phyloP scores from a whole-genome alignment of 2,797 vertebrate species.

The Enoplosus armatus region DNA sequence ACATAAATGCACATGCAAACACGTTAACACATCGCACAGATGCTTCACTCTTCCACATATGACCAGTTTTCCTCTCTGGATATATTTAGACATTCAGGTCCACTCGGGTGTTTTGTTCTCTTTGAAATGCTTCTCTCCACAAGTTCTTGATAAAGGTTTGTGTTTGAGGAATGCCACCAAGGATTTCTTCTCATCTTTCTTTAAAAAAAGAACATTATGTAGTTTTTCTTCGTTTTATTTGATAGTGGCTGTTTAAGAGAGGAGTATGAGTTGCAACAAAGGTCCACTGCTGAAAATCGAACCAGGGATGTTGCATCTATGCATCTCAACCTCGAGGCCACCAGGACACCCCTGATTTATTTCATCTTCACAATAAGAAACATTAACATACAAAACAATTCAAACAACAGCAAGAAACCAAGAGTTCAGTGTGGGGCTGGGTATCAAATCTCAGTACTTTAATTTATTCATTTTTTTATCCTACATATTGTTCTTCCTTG shows the following conservation, averaged over 20 bases:
- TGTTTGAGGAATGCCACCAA: constrained; percentile 2
- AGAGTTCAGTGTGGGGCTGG: background rate
- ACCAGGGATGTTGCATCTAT: background rate
- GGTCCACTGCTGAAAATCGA: background rate
- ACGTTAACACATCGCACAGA: constrained; percentile 16
- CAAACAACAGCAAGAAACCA: background rate
- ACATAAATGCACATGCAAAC: constrained; percentile 26
- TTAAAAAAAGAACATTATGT: no score
- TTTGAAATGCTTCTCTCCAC: constrained; percentile 7
- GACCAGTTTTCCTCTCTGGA: constrained; percentile 34
- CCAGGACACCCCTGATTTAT: background rate
- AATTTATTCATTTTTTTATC: background rate
- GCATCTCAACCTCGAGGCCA: background rate
- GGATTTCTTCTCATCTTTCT: no score
- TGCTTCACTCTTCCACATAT: constrained; percentile 6
- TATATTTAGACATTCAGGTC: constrained; percentile 48
- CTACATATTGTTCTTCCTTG: background rate
- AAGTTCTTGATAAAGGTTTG: background rate
- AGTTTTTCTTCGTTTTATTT: no score
- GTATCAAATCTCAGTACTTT: constrained; percentile 4
- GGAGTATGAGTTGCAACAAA: background rate
- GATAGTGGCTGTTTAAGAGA: no score
- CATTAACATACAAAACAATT: background rate
- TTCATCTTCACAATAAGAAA: constrained; percentile 22
- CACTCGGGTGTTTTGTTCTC: constrained; percentile 18